Percentiles rank a stretch among this genome's conserved stretches.
Conservation (phyloP, 2,888 invertebrate genomes). For the Drosophila greeni region DNA sequence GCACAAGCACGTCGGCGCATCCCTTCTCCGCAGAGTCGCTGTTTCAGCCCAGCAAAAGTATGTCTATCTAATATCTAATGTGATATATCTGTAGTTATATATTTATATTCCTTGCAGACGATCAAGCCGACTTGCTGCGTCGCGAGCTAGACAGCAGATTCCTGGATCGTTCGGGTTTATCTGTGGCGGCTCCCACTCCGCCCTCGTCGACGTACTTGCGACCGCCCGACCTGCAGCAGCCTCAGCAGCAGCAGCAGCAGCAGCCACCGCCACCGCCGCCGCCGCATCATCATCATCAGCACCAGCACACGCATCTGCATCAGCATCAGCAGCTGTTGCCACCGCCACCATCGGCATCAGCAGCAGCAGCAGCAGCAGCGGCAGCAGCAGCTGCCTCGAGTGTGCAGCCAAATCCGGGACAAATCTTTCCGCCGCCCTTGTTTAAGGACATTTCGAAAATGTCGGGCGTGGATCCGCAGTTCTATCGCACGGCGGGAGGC, state of each 20-base stretch:
- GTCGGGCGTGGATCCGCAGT: conserved; percentile 86
- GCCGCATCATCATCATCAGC: conserved; percentile 90
- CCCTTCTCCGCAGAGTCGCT: conserved; percentile 93
- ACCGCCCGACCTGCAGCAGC: conserved; percentile 95
- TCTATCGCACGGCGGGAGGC: conserved; percentile 82
- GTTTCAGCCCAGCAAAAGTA: conserved; percentile 88
- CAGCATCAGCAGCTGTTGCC: conserved; percentile 89
- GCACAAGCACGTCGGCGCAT: conserved; percentile 82
- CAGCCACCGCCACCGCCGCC: conserved; percentile 85
- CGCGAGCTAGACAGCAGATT: conserved; percentile 94
- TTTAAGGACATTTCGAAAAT: conserved; percentile 94
- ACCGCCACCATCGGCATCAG: conserved; percentile 78
- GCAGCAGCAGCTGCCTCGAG: conserved; percentile 79
- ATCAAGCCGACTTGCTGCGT: conserved; percentile 90
- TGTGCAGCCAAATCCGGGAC: conserved; percentile 81
- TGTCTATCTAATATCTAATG: no score
- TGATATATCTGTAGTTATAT: not conserved
- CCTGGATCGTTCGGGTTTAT: conserved; percentile 89
- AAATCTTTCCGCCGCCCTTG: conserved; percentile 83
- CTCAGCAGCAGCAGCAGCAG: conserved; percentile 96
- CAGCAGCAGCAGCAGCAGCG: conserved; percentile 91
- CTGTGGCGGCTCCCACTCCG: conserved; percentile 77
- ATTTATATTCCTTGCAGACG: conserved; percentile 77
- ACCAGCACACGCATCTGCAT: conserved; percentile 94
- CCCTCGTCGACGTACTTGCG: conserved; percentile 82